Base-by-base conservation (phyloP, 2,888 invertebrate genomes). In the Agonopterix heracliana region DNA sequence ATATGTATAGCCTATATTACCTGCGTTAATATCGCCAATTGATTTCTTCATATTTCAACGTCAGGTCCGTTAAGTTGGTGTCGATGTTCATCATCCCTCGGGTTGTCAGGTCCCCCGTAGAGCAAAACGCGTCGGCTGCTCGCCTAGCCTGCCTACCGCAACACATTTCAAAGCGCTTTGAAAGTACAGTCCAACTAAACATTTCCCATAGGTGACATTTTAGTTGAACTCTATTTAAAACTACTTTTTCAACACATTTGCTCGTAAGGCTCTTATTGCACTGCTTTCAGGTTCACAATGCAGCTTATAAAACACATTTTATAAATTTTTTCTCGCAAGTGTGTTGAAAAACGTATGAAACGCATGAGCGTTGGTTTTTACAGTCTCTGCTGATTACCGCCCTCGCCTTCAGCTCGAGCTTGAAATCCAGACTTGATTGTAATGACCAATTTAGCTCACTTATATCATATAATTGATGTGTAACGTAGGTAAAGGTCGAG, bases 1-100 rank as follows among this genome's bases (percentile, higher is more conserved):
- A 26, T 74, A 71, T 68, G 71, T 71, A 74, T 78, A 80, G 81
- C 83, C 82, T 69, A 71, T 73, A 63, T 56, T 64, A 77, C 82
- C 83, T 81, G 85, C 82, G 61, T 72, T 56, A 26, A 61, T 60
- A 53, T 65, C 61, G 66, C 68, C 65, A 58, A 54, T 57, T 52
- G 61, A 54, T 38, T 8, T 46, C 12, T 38, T 63, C 46, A 69
- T 73, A 71, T 71, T 64, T 74, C 71, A 74, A 71, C 72, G 71
- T 78, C 66, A 64, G 68, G 66, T 68, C 60, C 63, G 57, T 62
- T 58, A 56, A 61, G 59, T 64, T 60, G 54, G 61, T 64, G 56
- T 66, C 61, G 63, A 60, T 69, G 61, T 62, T 54, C 61, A 64
- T 70, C 65, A 63, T 70, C 65, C 57, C 52, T 57, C 47, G 50